Evolutionary conservation across 1,140 invertebrate genomes (phyloP).

Genomic region (Drosophila arawakana): DNA sequence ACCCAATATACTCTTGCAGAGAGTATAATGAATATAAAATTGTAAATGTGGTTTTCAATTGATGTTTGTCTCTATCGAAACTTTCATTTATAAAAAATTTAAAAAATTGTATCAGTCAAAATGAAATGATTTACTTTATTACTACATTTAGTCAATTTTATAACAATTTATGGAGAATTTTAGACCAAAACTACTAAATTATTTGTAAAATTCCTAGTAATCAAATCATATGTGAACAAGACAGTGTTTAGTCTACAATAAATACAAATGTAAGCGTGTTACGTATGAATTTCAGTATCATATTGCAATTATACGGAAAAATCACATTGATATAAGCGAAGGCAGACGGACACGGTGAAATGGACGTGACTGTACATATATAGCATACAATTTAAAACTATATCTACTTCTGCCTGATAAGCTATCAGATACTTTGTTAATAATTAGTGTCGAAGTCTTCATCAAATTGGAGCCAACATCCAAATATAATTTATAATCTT

Average conservation of each 20-base stretch:
- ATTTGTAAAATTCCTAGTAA: no score
- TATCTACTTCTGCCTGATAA: neutral
- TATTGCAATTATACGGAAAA: no score
- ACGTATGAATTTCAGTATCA: no score
- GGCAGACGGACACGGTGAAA: neutral
- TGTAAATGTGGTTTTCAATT: constrained; percentile 8
- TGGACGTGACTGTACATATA: neutral
- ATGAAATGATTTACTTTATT: neutral
- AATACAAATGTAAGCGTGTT: no score
- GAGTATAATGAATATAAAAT: constrained; percentile 1
- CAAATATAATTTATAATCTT: constrained; percentile 13
- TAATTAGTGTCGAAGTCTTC: neutral
- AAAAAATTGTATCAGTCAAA: neutral
- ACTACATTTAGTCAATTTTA: no score
- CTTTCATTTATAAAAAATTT: no score
- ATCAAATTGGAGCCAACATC: constrained; percentile 4
- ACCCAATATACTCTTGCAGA: no score
- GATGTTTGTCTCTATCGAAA: constrained; percentile 9
- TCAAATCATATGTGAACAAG: neutral
- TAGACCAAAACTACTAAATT: no score
- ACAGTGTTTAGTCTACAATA: neutral
- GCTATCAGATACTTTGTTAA: neutral
- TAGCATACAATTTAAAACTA: neutral
- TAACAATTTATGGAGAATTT: no score
- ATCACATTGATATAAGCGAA: neutral